Base-by-base conservation (phyloP, 2,888 invertebrate species). In the Autographa pulchrina region DNA sequence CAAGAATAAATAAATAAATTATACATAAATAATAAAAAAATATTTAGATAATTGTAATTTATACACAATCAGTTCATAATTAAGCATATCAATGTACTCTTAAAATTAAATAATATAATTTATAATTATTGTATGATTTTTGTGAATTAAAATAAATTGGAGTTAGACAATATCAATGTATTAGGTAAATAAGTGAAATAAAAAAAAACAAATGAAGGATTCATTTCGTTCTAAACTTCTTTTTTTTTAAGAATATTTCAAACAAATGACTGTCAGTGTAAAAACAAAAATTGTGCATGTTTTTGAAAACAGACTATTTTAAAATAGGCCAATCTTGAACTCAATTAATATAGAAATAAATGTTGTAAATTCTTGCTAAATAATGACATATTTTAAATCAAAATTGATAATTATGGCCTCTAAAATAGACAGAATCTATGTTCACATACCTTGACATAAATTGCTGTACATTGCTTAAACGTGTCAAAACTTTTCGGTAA, bases 21-120 rank as follows among this genome's bases (percentile, higher is more conserved):
- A 61, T 80, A 73, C 78, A 79, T 64, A 25, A 58, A 41, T 62
- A 68, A 52, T 9, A 71, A 60, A 65, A 43, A 64, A 77, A 75
- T 71, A 75, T 70, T 76, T 81, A 85, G 80, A 62, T 83, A 83
- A 69, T 74, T 81, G 80, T 86, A 81, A 71, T 70, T 75, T 78
- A 82, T 82, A 77, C 62, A 74, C 74, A 65, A 75, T 80, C 73
- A 72, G 68, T 78, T 80, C 75, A 77, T 74, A 83, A 64, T 83
- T 86, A 83, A 85, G 86, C 89, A 90, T 89, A 88, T 89, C 89
- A 89, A 80, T 77, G 63, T 75, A 81, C 35, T 56, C 74, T 59
- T 76, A 62, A 70, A 48, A 35, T 59, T 38, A 52, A 58, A 38
- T 54, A 52, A 63, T 41, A 38, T 56, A 13, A 56, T 25, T 56